Conservation (phyloP, 2,797 vertebrate species). For the Liasis olivaceus region DNA sequence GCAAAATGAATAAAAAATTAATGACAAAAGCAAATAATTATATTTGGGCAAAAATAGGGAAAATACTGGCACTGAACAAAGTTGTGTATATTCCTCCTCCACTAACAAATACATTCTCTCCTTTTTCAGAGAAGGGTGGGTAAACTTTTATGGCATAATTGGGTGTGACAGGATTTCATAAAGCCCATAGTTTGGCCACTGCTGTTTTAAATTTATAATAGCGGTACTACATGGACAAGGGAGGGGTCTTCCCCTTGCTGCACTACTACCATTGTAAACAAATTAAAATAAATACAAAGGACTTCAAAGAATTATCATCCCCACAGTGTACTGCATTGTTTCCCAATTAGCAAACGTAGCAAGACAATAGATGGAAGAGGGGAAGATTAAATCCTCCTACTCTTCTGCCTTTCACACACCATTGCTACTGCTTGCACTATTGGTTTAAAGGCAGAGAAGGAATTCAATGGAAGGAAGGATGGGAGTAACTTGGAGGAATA, state of each 20-base stretch:
- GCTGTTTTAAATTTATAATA: neutral
- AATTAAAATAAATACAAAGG: neutral
- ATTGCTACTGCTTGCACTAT: neutral
- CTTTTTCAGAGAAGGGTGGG: neutral
- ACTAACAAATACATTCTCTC: neutral
- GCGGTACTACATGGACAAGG: neutral
- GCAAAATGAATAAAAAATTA: conserved; percentile 3
- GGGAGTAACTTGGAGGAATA: neutral
- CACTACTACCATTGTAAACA: neutral
- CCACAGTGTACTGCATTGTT: too few species aligned
- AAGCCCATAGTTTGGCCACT: neutral
- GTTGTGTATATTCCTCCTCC: neutral
- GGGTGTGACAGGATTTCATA: neutral
- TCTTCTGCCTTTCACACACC: neutral
- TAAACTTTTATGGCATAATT: neutral
- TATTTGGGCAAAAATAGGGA: neutral
- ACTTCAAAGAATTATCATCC: neutral
- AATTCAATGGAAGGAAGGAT: too few species aligned
- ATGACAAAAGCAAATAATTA: neutral
- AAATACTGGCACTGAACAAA: neutral
- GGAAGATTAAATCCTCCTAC: neutral
- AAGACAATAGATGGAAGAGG: neutral
- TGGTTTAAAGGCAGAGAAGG: neutral
- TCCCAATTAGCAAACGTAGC: neutral
- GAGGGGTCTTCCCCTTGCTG: neutral